phyloP scores from a whole-genome alignment of 2,888 invertebrate genomes.

The Eupithecia centaureata region DNA sequence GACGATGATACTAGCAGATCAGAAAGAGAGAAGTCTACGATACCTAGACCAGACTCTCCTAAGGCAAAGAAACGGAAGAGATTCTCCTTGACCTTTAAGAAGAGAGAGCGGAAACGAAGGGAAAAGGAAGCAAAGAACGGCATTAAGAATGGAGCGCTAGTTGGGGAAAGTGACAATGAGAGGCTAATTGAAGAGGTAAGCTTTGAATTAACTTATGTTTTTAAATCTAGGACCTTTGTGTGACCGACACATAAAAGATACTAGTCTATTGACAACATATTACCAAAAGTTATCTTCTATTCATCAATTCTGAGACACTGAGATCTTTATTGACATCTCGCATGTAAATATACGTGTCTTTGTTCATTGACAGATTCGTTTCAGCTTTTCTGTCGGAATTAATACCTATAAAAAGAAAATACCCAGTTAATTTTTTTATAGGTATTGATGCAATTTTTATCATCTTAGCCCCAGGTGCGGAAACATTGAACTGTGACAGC shows the following conservation, averaged over 20 bases:
- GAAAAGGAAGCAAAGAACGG: constrained; percentile 75
- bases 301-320: too few relatives aligned
- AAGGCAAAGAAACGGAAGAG: constrained; percentile 78
- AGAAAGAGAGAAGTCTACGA: constrained; percentile 73
- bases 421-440: too few relatives aligned
- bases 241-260: background rate
- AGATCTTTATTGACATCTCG: too few relatives aligned
- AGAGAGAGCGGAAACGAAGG: constrained; percentile 75
- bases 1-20: constrained; percentile 79
- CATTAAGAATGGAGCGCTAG: constrained; percentile 65
- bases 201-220: background rate
- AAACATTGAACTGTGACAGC: background rate
- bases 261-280: background rate
- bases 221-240: background rate
- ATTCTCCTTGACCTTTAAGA: constrained; percentile 77
- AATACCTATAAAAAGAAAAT: too few relatives aligned
- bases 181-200: constrained; percentile 69
- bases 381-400: too few relatives aligned
- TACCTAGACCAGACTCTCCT: constrained; percentile 72
- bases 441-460: background rate
- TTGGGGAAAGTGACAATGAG: constrained; percentile 75
- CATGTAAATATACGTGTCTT: too few relatives aligned
- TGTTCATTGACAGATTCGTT: too few relatives aligned
- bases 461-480: background rate
- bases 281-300: too few relatives aligned